Evolutionary conservation across 2,797 vertebrate genomes (phyloP), one percentile per base, ranked within the genome.

Genomic region (Macropodus opercularis): DNA sequence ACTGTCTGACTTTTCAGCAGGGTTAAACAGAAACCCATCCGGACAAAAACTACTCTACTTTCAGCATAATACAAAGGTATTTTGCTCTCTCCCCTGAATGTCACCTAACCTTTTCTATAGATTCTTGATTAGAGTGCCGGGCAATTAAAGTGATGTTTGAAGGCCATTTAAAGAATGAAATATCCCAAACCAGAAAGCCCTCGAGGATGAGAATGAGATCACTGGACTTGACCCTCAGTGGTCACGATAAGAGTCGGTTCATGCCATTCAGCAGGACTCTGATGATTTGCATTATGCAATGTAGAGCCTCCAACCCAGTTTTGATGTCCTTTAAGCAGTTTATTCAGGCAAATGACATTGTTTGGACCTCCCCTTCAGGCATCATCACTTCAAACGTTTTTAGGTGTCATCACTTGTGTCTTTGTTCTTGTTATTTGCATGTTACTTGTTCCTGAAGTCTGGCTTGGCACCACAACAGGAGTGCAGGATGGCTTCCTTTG

Each of bases 11-110:
- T 86, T 82, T 83, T 79, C 61, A 85, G 70, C 74, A 71, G 72
- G 63, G 79, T 41, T 85, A 88, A 86, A 83, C 81, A 88, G 62
- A 79, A n/a, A n/a, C n/a, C n/a, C n/a, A n/a, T n/a, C n/a, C n/a
- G n/a, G n/a, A n/a, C n/a, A n/a, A n/a, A n/a, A n/a, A n/a, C n/a
- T n/a, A n/a, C n/a, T n/a, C n/a, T n/a, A n/a, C n/a, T n/a, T n/a
- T n/a, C n/a, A n/a, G n/a, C n/a, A n/a, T n/a, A n/a, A n/a, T n/a
- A n/a, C n/a, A n/a, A n/a, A n/a, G n/a, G n/a, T n/a, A n/a, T n/a
- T n/a, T n/a, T n/a, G n/a, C n/a, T n/a, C n/a, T n/a, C n/a, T n/a
- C n/a, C n/a, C n/a, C n/a, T n/a, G n/a, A n/a, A n/a, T n/a, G n/a
- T n/a, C n/a, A n/a, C n/a, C n/a, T n/a, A n/a, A n/a, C n/a, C n/a